Base-by-base conservation (phyloP, 2,113 vertebrate species). In the Osmerus eperlanus region DNA sequence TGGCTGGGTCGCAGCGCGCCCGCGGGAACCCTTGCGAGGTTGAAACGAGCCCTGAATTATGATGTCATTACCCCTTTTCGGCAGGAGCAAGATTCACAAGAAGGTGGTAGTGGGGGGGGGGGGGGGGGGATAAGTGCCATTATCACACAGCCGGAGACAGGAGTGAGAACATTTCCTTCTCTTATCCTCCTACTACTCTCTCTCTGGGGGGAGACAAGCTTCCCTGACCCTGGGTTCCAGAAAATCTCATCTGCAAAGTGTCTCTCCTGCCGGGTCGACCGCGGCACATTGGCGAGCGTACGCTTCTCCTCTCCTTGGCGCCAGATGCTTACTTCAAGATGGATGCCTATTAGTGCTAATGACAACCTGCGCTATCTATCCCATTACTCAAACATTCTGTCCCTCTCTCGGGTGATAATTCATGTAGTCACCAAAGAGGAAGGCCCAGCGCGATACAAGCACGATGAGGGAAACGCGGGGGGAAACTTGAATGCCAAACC, bases 111-210 rank as follows among this genome's bases (percentile, higher is more conserved):
- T 36, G 32, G 41, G 41, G 41, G 9, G 9, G 41, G 32, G 32
- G 32, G 7, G 54, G 74, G 47, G 66, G 65, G 72, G 78, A 81
- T 85, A 81, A 81, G 75, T 76, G 70, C 76, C 81, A 78, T 87
- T 80, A 85, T 61, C 47, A 80, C 79, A 15, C 80, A 76, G 72
- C 72, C 71, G 72, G 79, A 83, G 77, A 84, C 84, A 77, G 79
- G 74, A 83, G 69, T 71, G 70, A 53, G 65, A 67, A 8, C 55
- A 80, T 85, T 84, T 81, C 68, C 77, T 82, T 85, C 74, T 74
- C 16, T 21, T 82, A 84, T 81, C 70, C 81, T 18, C 54, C 9
- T 18, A 18, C n/a, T 18, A n/a, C 54, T n/a, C 54, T 56, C 54
- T 61, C 72, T 68, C 51, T 67, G 32, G n/a, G 55, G n/a, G 55